Base-by-base conservation (phyloP, 2,797 vertebrate genomes). In the Sternarchorhynchus goeldii region DNA sequence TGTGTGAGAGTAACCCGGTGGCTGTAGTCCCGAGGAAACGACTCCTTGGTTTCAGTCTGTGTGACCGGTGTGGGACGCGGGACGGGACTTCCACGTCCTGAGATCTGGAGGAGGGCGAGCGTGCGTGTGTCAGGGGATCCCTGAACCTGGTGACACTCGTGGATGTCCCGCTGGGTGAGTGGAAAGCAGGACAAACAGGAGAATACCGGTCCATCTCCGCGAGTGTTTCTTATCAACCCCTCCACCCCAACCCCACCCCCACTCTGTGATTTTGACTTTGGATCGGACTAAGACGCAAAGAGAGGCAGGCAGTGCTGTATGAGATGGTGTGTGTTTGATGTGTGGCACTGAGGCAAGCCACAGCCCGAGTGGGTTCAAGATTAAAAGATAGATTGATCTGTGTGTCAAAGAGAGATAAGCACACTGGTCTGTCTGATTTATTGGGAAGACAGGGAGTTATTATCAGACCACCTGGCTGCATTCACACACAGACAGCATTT, bases 361-460 rank as follows among this genome's bases (percentile, higher is more conserved):
- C 71, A 81, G 77, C 75, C 74, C 55, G 72, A 83, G 78, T 78
- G 84, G 68, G 74, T 80, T 76, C 73, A 63, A 81, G 77, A 83
- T 89, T 84, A 88, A 80, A 76, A 68, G 84, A 68, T 76, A 79
- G 76, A 87, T 82, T 87, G 83, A 88, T 88, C 87, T 86, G 83
- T 80, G 75, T 86, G 89, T 88, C 83, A 81, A 81, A 74, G 68
- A 70, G 73, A 83, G 85, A 85, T 77, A 87, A 86, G 85, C 79
- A 69, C 77, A 83, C 79, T 75, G 79, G 72, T 62, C 72, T 74
- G 84, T 82, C 82, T 80, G 83, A 86, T 85, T 85, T 81, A 86
- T 85, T 75, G 82, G 79, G 73, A 75, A 85, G 69, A 80, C 55
- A 57, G 81, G 64, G 77, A 81, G 81, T 83, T 85, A 80, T 85